These are phyloP conservation scores for Lutjanus argentimaculatus DNA, from an alignment of 2,797 vertebrate genomes.

Conservation along the genomic window DNA sequence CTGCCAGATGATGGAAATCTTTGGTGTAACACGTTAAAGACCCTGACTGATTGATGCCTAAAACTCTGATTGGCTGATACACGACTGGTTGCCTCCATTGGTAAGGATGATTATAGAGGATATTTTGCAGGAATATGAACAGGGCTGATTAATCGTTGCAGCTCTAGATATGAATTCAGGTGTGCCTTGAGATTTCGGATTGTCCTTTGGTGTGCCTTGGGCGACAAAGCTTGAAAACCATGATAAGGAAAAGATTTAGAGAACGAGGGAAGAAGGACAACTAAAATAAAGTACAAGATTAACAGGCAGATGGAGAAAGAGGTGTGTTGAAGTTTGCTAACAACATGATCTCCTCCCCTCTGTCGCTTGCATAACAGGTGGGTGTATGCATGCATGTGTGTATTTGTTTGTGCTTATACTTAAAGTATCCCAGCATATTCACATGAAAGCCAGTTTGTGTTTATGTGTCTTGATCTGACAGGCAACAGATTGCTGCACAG, in stretches of 20 bases:
- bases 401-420: not conserved
- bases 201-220: too few species aligned
- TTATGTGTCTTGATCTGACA: slow-evolving; percentile 24
- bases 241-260: not conserved
- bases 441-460: not conserved
- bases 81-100: too few species aligned
- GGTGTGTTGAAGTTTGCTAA: slow-evolving; percentile 20
- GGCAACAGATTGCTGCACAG: slow-evolving; percentile 70
- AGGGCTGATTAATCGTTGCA: too few species aligned
- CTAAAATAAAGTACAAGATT: not conserved
- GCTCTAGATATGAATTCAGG: too few species aligned
- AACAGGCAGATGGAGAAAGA: slow-evolving; percentile 21
- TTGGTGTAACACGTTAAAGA: too few species aligned
- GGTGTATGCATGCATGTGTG: slow-evolving; percentile 7
- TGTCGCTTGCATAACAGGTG: slow-evolving; percentile 44
- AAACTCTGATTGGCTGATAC: too few species aligned
- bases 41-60: too few species aligned
- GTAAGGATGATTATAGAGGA: too few species aligned
- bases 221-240: too few species aligned
- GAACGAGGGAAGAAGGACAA: not conserved
- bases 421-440: not conserved
- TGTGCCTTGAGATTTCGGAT: too few species aligned
- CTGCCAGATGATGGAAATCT: too few species aligned
- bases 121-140: too few species aligned
- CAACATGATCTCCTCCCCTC: slow-evolving; percentile 29